Evolutionary conservation across 1,140 invertebrate genomes (phyloP).

Genomic region (Diorhabda sublineata): DNA sequence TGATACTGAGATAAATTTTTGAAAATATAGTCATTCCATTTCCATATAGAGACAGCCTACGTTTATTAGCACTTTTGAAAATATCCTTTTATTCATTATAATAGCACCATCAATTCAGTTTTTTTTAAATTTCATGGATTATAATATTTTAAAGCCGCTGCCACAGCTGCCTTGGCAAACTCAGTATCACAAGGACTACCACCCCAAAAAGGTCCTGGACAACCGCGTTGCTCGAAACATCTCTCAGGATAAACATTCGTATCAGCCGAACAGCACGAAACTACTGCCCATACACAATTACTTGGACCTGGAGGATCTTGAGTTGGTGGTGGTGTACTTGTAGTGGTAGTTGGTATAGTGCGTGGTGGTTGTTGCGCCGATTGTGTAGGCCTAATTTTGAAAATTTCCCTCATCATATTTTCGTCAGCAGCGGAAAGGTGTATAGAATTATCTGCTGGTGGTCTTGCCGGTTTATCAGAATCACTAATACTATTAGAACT

Average conservation of each 20-base stretch:
- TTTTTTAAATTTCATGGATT: background rate
- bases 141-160: constrained; percentile 43
- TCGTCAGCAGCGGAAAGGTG: constrained; percentile 39
- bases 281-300: constrained; percentile 62
- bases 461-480: constrained; percentile 25
- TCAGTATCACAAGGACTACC: constrained; percentile 56
- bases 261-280: constrained; percentile 58
- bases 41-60: too few species aligned
- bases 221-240: constrained; percentile 64
- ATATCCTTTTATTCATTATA: too few species aligned
- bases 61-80: too few species aligned
- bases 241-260: constrained; percentile 46
- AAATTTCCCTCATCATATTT: background rate
- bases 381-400: background rate
- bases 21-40: too few species aligned
- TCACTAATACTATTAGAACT: background rate
- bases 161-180: constrained; percentile 51
- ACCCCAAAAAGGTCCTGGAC: constrained; percentile 60
- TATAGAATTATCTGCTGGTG: constrained; percentile 25
- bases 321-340: constrained; percentile 19
- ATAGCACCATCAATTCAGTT: too few species aligned
- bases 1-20: too few species aligned
- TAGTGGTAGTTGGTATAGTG: background rate
- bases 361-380: background rate
- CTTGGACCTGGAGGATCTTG: constrained; percentile 26